Evolutionary conservation across 2,797 vertebrate genomes (phyloP).

Genomic region (Mormyrus proboscirostris): DNA sequence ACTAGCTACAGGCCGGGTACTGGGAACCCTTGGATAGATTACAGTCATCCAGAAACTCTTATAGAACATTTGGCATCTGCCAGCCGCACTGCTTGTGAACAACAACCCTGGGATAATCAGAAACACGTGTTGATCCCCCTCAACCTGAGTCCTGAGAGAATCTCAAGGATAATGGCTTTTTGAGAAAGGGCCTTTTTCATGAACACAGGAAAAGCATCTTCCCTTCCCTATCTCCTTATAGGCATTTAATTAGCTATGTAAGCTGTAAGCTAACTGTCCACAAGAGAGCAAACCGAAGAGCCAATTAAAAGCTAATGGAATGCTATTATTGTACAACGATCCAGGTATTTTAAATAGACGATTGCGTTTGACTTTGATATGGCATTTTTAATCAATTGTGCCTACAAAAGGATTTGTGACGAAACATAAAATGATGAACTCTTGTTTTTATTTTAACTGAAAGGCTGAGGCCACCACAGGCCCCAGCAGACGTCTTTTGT

Average conservation of each 20-base stretch:
- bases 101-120: not conserved
- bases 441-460: constrained; percentile 47
- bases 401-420: constrained; percentile 37
- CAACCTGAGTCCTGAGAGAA: not conserved
- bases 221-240: not conserved
- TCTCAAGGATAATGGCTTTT: not conserved
- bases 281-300: not conserved
- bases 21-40: not conserved
- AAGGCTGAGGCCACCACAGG: constrained; percentile 14
- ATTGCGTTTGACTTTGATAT: not conserved
- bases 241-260: not conserved
- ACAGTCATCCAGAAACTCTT: not conserved
- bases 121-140: not conserved
- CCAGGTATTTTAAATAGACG: not conserved
- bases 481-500: constrained; percentile 33
- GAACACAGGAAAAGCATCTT: not conserved
- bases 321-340: not conserved
- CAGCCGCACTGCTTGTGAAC: not conserved
- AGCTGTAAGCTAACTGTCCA: not conserved
- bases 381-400: constrained; percentile 19
- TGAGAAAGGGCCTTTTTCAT: not conserved
- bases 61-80: not conserved
- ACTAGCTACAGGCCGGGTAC: not conserved
- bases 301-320: not conserved
- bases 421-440: constrained; percentile 33